These are phyloP conservation scores for Macropus fuliginosus DNA, from an alignment of 2,797 vertebrate species.

Conservation along the genomic window DNA sequence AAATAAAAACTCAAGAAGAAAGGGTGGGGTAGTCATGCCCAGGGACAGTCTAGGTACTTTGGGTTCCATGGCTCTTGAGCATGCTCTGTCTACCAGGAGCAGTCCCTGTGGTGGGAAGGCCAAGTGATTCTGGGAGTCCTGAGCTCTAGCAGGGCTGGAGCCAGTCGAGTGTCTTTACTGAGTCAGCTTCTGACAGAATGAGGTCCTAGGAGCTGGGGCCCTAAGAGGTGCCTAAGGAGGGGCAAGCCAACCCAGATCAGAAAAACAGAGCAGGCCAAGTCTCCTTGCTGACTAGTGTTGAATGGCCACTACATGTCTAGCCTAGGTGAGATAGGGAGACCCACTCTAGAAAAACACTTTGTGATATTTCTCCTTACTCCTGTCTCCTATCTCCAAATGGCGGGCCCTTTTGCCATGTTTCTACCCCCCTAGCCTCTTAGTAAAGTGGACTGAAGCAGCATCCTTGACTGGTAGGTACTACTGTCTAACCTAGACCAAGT, in stretches of 20 bases:
- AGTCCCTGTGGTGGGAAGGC: background rate
- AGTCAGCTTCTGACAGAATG: background rate
- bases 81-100: background rate
- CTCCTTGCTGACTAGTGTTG: background rate
- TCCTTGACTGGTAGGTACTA: background rate
- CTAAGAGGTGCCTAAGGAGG: background rate
- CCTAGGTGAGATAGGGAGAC: background rate
- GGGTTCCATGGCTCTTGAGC: background rate
- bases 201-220: background rate
- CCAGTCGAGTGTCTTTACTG: background rate
- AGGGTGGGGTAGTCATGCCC: background rate
- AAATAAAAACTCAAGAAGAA: background rate
- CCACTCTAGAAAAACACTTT: too few relatives aligned
- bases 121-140: background rate
- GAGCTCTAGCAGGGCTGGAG: background rate
- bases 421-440: background rate
- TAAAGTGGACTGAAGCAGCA: accelerated
- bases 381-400: background rate
- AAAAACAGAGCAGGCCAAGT: background rate
- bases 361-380: too few relatives aligned
- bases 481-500: background rate
- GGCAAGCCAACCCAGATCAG: background rate
- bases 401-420: background rate
- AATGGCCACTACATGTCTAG: background rate
- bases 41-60: background rate